Evolutionary conservation across 2,113 vertebrate species (phyloP).

Genomic region (Jacana jacana): DNA sequence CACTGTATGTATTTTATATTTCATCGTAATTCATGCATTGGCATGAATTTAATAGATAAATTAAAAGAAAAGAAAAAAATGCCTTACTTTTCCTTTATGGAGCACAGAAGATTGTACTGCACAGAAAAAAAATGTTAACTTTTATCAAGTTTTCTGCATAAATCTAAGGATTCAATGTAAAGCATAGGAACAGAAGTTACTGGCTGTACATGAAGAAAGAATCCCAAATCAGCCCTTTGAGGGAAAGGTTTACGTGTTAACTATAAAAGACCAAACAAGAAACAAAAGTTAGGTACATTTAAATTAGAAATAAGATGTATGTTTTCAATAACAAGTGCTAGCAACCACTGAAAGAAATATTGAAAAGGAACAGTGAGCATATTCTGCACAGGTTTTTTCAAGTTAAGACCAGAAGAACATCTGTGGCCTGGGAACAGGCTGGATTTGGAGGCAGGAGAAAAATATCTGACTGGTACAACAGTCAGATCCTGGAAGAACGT

Average conservation of each 20-base stretch:
- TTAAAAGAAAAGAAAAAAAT: background rate
- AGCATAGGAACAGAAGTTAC: background rate
- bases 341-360: background rate
- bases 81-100: background rate
- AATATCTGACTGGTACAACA: background rate
- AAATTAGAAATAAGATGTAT: background rate
- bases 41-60: background rate
- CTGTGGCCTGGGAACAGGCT: background rate
- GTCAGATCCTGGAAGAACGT: background rate
- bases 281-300: background rate
- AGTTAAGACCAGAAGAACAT: background rate
- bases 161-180: background rate
- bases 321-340: background rate
- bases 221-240: background rate
- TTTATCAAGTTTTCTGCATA: background rate
- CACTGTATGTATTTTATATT: background rate
- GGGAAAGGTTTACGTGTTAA: background rate
- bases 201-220: background rate
- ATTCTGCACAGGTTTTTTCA: background rate
- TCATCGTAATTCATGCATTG: background rate
- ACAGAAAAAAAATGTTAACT: background rate
- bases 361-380: background rate
- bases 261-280: background rate
- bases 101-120: background rate
- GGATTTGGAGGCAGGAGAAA: background rate